Base-by-base conservation (phyloP, 92 coral and sea anemone genomes). In the Bergia puertoricense region DNA sequence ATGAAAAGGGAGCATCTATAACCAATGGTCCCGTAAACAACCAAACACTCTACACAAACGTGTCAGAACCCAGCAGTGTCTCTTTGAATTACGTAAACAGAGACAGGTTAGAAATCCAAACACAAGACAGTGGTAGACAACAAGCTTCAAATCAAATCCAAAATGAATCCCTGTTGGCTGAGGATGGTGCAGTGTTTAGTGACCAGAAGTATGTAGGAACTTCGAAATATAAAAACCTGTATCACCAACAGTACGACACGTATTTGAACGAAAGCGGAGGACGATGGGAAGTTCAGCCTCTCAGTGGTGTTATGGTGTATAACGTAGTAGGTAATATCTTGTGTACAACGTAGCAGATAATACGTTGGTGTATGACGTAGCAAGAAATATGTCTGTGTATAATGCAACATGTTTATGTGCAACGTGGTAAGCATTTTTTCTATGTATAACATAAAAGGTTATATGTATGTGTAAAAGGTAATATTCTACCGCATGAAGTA, bases 211-310 rank as follows among this genome's bases (percentile, higher is more conserved):
- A 78, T 50, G 59, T 78, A 15, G 39, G 59, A 15, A 37, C 82
- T 22, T 16, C 59, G 8, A 78, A 18, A 8, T 41, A 45, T 30
- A 51, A 48, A 65, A 14, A 23, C 82, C 14, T 78, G 65, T 13
- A 45, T 45, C 57, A 18, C 13, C 54, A 6, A 45, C 66, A 78
- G 45, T 36, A 78, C 82, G 59, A 41, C 56, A 48, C 54, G 37
- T 22, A 42, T 22, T 46, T 77, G 57, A 23, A 30, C 2, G 59
- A 46, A 14, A 65, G 82, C 82, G 39, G 59, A 9, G 82, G 82
- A 48, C 82, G 82, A 78, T 78, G 82, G 82, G 66, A 78, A 13
- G 59, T 50, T 8, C 82, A 78, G 66, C 66, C 82, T 11, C 59
- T 78, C 18, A 78, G 82, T 45, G 82, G 82, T 51, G 82, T 78